Evolutionary conservation across 2,888 invertebrate genomes (phyloP).

Genomic region (Balanococcus diminutus): DNA sequence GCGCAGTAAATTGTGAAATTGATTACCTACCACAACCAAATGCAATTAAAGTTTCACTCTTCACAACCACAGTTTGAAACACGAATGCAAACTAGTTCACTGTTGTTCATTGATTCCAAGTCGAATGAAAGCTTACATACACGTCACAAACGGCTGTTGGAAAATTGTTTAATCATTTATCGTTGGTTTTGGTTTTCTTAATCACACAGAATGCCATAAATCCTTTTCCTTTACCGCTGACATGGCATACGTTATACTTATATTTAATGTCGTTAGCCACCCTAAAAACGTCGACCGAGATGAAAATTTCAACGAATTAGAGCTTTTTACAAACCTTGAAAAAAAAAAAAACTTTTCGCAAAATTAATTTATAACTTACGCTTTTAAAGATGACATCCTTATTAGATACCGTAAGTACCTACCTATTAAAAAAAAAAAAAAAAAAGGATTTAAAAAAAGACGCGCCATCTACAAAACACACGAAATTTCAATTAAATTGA

Average conservation of each 20-base stretch:
- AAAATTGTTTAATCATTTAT: conserved; percentile 6
- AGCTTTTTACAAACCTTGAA: not conserved
- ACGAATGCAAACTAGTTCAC: not conserved
- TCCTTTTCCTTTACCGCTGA: not conserved
- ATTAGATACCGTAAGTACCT: not conserved
- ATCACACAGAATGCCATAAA: not conserved
- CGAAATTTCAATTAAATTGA: conserved; percentile 2
- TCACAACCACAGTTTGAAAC: not conserved
- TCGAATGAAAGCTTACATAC: not conserved
- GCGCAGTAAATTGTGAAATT: not conserved
- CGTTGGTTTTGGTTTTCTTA: conserved; percentile 7
- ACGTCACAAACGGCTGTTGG: not conserved
- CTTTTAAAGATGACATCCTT: not conserved
- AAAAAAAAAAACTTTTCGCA: not conserved
- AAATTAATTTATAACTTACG: not conserved
- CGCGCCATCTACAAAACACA: not conserved
- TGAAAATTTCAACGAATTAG: not conserved
- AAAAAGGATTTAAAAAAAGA: too few species aligned
- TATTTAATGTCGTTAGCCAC: not conserved
- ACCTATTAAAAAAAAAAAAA: not conserved
- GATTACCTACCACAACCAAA: not conserved
- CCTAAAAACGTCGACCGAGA: not conserved
- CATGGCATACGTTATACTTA: not conserved
- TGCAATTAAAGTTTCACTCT: conserved; percentile 32
- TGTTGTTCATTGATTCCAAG: not conserved